Base-by-base conservation (phyloP, 2,113 vertebrate species). In the Nicator chloris region DNA sequence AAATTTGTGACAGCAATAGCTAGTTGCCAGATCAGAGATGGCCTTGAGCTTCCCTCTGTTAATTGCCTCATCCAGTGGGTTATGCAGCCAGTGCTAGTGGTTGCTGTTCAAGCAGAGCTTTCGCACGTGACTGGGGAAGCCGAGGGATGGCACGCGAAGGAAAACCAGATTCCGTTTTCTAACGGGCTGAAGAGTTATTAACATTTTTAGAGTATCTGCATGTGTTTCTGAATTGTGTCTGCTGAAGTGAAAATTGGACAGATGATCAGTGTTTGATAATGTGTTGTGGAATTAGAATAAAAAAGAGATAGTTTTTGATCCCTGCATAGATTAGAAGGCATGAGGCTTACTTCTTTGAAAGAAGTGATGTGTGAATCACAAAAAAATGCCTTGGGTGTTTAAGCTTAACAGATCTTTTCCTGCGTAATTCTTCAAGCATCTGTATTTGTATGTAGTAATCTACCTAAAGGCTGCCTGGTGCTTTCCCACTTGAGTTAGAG, bases 331-430 rank as follows among this genome's bases (percentile, higher is more conserved):
- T 87, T 72, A 50, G 85, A 82, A 92, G 82, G 57, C 15, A 30
- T 23, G 14, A 65, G 26, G 20, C 13, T 86, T 86, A 47, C 24
- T 79, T 78, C 33, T 84, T 91, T 80, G 61, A 87, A 89, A 87
- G 28, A 82, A 84, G 20, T 42, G 18, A 60, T 82, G 10, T 59
- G 45, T 56, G 61, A 88, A 68, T 82, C 53, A 69, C 68, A 45
- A 49, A 78, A 80, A 88, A 83, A 82, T 8, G 33, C 26, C 21
- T 72, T 63, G 39, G 33, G 35, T 91, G 18, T 87, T 91, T 64
- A 79, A 92, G 7, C 31, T 94, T 91, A 94, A 82, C 42, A 85
- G 61, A 51, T 87, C 19, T 94, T 89, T 57, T 27, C 13, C 75
- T 35, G 24, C 56, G 16, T 72, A 82, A 71, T 72, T 89, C 16